Base-by-base conservation (phyloP, 2,797 vertebrate genomes). In the Eospalax fontanierii region DNA sequence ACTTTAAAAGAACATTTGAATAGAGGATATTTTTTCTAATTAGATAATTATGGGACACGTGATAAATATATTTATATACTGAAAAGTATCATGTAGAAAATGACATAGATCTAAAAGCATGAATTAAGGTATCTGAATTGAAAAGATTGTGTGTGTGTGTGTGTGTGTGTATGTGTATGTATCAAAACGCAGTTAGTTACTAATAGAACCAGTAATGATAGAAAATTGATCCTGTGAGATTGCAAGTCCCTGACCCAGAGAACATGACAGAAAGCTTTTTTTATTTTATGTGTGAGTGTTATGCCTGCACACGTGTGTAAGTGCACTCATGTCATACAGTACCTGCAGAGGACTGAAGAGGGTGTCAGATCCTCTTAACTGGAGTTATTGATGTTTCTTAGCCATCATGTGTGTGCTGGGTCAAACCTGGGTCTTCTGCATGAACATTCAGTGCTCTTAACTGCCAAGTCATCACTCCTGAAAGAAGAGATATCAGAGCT, bases 1-100 rank as follows among this genome's bases (percentile, higher is more conserved):
- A 75, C 35, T 93, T 95, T 76, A 87, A 54, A 96, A 90, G 33
- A 90, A 43, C 24, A 40, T 40, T 66, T 86, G 14, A 78, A 82
- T 81, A 88, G 21, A 35, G 35, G 79, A 54, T 88, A 24, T 95
- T 85, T 91, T 38, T 4, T 89, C n/a, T 75, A 71, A 73, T 75
- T 82, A 89, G 38, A 85, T 11, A 93, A 8, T 93, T 93, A 82
- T n/a, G 33, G 43, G 46, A 79, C 4, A 75, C 85, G 40, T 82
- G 35, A 75, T 90, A 81, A 84, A 81, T 89, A 7, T 10, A 16
- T 93, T 94, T 73, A 81, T 24, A 50, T 74, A 78, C 94, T 95
- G 74, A 93, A 91, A 40, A 15, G 79, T 94, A 40, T 61, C 2
- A 24, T 83, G 22, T 87, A 61, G 68, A 89, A 91, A 89, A 91